Conservation (phyloP, 2,888 invertebrate species). For the Coenonympha glycerion region DNA sequence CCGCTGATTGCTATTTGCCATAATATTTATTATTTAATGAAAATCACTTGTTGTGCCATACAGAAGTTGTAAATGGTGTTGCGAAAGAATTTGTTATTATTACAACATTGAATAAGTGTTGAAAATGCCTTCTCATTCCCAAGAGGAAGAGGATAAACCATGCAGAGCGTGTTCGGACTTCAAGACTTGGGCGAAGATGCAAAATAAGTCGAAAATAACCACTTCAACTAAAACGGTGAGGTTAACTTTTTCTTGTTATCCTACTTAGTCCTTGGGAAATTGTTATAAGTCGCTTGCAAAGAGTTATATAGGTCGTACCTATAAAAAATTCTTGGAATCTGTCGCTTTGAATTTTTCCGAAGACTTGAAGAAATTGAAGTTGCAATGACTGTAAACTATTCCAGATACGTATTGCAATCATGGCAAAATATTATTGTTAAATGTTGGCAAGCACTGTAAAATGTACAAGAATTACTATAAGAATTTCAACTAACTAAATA, state of each 20-base stretch:
- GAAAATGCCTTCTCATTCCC: constrained; percentile 52
- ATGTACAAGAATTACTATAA: too few species aligned
- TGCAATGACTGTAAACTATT: too few species aligned
- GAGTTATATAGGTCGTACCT: too few species aligned
- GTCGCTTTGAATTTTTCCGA: too few species aligned
- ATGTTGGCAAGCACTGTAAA: too few species aligned
- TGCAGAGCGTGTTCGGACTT: constrained; percentile 84
- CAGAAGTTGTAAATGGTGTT: constrained; percentile 30
- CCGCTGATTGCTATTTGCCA: not conserved
- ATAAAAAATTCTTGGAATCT: too few species aligned
- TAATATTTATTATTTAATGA: too few species aligned
- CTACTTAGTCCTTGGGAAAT: not conserved
- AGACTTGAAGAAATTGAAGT: too few species aligned
- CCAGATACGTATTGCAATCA: too few species aligned
- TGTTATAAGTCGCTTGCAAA: too few species aligned
- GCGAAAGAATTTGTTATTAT: constrained; percentile 36
- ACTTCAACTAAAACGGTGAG: constrained; percentile 42
- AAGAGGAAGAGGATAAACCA: constrained; percentile 71
- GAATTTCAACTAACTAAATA: too few species aligned
- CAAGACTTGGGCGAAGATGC: constrained; percentile 81
- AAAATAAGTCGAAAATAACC: constrained; percentile 54
- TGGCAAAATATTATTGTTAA: too few species aligned
- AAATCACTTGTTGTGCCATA: constrained; percentile 12
- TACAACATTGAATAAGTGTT: constrained; percentile 19
- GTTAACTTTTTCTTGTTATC: constrained; percentile 43